These are phyloP conservation scores for Cryptosula pallasiana DNA, from an alignment of 2,888 invertebrate species.

Conservation along the genomic window DNA sequence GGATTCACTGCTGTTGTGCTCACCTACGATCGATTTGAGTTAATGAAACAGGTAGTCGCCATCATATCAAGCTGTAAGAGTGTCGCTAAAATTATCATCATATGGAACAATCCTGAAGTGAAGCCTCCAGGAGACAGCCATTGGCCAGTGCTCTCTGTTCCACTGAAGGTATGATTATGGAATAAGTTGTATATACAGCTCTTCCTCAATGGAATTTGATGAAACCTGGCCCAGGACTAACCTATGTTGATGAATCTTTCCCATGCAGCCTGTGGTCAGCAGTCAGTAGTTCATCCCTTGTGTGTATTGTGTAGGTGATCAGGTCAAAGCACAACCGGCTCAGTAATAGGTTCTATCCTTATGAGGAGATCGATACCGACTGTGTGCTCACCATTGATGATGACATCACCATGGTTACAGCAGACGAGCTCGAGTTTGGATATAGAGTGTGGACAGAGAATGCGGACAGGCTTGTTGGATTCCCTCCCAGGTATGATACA, in stretches of 20 bases:
- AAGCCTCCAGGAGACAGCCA: conserved; percentile 77
- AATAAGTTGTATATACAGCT: too few relatives aligned
- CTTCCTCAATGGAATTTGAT: too few relatives aligned
- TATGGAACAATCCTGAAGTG: conserved; percentile 94
- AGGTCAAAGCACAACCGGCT: conserved; percentile 83
- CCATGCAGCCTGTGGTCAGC: too few relatives aligned
- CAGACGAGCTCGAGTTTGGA: conserved; percentile 93
- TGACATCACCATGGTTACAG: conserved; percentile 89
- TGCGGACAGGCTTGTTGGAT: conserved; percentile 91
- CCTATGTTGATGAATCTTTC: too few relatives aligned
- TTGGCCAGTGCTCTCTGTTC: conserved; percentile 20
- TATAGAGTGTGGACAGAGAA: conserved; percentile 92
- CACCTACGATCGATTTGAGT: conserved; percentile 85
- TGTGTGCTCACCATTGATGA: conserved; percentile 91
- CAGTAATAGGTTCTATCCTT: conserved; percentile 89
- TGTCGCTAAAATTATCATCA: conserved; percentile 81
- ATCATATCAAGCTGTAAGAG: conserved; percentile 82
- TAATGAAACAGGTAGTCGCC: conserved; percentile 77
- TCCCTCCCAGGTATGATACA: conserved; percentile 66
- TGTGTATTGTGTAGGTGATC: conserved; percentile 83
- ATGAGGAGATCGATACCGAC: conserved; percentile 93
- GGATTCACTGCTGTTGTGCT: conserved; percentile 95
- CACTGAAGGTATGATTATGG: not conserved
- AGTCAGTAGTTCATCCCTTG: too few relatives aligned
- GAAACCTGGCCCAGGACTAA: too few relatives aligned